phyloP scores from a whole-genome alignment of 2,797 vertebrate genomes.

The Acestrorhynchus altus region DNA sequence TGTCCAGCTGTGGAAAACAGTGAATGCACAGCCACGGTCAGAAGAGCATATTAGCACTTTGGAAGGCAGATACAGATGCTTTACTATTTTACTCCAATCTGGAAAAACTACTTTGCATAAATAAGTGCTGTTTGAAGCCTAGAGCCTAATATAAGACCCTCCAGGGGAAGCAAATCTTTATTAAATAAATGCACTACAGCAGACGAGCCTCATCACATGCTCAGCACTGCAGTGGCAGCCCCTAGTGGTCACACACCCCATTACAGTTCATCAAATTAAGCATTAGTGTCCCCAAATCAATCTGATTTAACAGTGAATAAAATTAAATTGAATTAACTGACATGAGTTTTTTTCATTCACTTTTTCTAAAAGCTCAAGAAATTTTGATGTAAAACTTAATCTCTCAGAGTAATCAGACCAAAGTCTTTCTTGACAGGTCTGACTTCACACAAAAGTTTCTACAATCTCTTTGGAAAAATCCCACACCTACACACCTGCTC shows the following conservation, averaged over 20 bases:
- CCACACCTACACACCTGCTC: no score
- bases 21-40: background rate
- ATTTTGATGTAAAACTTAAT: no score
- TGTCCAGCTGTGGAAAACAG: background rate
- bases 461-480: background rate
- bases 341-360: background rate
- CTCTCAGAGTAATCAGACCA: no score
- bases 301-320: background rate
- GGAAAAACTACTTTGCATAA: background rate
- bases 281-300: background rate
- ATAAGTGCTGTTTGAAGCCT: background rate
- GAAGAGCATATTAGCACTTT: background rate
- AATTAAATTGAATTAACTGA: no score
- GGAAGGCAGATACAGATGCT: background rate
- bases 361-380: background rate
- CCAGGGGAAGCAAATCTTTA: background rate
- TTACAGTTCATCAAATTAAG: background rate
- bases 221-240: conserved; percentile 9
- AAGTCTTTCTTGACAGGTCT: background rate
- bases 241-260: conserved; percentile 26
- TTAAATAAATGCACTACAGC: background rate
- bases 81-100: background rate
- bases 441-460: background rate
- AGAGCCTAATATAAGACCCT: background rate
- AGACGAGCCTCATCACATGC: background rate